A percentile compares a stretch with the other conserved stretches of the same genome.
Conservation (phyloP, 2,888 invertebrate genomes). For the Embidobia sp. region DNA sequence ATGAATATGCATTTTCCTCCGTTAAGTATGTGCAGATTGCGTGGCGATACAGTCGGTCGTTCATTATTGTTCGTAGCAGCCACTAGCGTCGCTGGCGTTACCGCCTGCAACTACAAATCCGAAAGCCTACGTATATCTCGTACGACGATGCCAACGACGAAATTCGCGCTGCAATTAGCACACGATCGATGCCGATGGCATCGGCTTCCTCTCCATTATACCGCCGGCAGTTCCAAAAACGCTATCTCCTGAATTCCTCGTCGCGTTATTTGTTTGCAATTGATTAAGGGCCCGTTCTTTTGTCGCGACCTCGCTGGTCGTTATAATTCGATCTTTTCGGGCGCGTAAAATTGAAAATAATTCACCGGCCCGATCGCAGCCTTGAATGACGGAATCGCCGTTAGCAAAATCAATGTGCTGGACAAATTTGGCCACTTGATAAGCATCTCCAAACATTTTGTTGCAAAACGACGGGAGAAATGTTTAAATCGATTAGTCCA, state of each 20-base stretch:
- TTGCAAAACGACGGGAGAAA: conserved; percentile 18
- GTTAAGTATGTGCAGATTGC: conserved; percentile 81
- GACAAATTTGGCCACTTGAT: conserved; percentile 22
- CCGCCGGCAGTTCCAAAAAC: conserved; percentile 42
- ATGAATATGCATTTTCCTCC: conserved; percentile 81
- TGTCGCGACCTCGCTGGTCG: background rate
- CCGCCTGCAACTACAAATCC: conserved; percentile 72
- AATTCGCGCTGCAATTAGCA: conserved; percentile 75
- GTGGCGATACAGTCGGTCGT: conserved; percentile 80
- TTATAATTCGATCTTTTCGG: background rate
- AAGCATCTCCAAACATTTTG: conserved; percentile 26
- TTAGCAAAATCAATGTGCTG: no score
- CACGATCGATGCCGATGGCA: conserved; percentile 72
- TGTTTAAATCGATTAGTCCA: conserved; percentile 48
- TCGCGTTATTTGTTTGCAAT: conserved; percentile 25
- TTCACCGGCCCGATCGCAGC: no score
- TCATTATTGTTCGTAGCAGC: conserved; percentile 80
- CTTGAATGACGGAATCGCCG: no score
- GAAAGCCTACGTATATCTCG: conserved; percentile 66
- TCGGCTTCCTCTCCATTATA: conserved; percentile 63
- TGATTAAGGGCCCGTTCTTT: conserved; percentile 10
- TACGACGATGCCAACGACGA: conserved; percentile 67
- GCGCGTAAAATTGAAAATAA: background rate
- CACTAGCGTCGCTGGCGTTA: conserved; percentile 70
- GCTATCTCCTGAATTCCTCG: conserved; percentile 21